Evolutionary conservation across 2,888 invertebrate genomes (phyloP).

Genomic region (Microctonus aethiopoides): DNA sequence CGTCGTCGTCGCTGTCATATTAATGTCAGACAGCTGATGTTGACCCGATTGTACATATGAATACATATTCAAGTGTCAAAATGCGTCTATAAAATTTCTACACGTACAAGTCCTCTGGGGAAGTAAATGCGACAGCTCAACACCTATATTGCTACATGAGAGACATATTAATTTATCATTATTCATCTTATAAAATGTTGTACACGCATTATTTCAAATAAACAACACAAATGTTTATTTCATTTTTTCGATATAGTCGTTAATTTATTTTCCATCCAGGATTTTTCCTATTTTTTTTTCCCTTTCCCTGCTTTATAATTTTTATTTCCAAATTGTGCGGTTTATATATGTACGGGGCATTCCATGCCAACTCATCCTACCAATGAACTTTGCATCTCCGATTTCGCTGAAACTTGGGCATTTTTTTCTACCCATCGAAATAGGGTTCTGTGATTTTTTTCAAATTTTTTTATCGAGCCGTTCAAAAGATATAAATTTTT

Average conservation of each 20-base stretch:
- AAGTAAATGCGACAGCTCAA: constrained; percentile 5
- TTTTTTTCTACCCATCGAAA: no score
- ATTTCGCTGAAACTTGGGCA: no score
- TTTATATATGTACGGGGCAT: no score
- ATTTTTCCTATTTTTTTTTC: background rate
- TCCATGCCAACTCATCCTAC: no score
- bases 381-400: no score
- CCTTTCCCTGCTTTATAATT: background rate
- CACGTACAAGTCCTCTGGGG: background rate
- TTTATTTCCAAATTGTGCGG: background rate
- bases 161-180: constrained; percentile 11
- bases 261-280: background rate
- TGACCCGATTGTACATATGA: constrained; percentile 7
- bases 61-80: constrained; percentile 19
- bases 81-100: background rate
- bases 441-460: no score
- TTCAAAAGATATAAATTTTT: no score
- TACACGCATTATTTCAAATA: constrained; percentile 43
- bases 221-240: constrained; percentile 28
- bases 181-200: constrained; percentile 36
- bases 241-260: background rate
- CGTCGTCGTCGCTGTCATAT: constrained; percentile 12
- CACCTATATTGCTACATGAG: background rate
- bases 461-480: no score
- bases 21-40: constrained; percentile 9